Percentiles rank a stretch among this genome's conserved stretches.
phyloP scores from a whole-genome alignment of 1,140 invertebrate genomes.

The Drosophila orena region DNA sequence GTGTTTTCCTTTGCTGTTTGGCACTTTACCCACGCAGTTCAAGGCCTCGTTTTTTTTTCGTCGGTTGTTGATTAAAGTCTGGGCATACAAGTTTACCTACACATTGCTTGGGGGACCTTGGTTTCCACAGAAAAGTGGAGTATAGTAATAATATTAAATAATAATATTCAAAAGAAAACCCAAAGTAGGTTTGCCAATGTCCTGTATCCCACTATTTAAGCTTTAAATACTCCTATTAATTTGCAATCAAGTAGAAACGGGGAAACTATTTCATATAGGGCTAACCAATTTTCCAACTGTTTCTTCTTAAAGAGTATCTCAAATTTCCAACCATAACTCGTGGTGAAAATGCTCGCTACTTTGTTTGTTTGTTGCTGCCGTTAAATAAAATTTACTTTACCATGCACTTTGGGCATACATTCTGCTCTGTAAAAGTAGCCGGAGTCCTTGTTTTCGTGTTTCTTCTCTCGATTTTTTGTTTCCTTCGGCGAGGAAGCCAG shows the following conservation, averaged over 20 bases:
- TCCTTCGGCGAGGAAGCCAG: constrained; percentile 25
- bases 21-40: constrained; percentile 39
- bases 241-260: not conserved
- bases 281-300: not conserved
- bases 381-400: constrained; percentile 74
- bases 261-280: not conserved
- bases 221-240: too few relatives aligned
- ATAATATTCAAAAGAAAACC: too few relatives aligned
- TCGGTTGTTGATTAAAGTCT: not conserved
- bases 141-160: too few relatives aligned
- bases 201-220: too few relatives aligned
- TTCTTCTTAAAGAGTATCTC: constrained; percentile 46
- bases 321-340: constrained; percentile 11
- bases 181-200: too few relatives aligned
- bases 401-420: constrained; percentile 77
- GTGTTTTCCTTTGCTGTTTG: constrained; percentile 18
- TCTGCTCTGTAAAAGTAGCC: constrained; percentile 19
- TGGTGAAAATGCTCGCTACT: constrained; percentile 3
- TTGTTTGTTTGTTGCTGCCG: constrained; percentile 70
- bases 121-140: not conserved
- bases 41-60: constrained; percentile 30
- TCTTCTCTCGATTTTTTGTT: constrained; percentile 23
- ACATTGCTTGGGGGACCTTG: not conserved
- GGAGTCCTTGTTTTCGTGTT: constrained; percentile 31
- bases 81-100: not conserved